Conservation (phyloP, 2,113 vertebrate species). For the Orientallactaga bullata region DNA sequence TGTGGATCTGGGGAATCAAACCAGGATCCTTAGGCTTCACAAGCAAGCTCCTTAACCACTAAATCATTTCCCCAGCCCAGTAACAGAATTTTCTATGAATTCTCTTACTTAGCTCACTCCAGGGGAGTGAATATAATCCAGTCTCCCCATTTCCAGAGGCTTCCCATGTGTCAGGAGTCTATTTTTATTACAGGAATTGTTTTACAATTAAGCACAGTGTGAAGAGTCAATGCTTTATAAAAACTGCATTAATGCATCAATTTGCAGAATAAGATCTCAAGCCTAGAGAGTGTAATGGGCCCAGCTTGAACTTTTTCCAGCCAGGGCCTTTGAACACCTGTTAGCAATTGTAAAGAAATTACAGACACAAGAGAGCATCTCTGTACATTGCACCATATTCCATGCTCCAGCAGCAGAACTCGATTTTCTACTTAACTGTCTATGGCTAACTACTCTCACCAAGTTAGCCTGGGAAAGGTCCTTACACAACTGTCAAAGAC, state of each 20-base stretch:
- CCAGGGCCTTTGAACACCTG: slow-evolving; percentile 66
- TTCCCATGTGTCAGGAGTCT: slow-evolving; percentile 18
- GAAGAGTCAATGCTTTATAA: slow-evolving; percentile 34
- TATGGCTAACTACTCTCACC: background rate
- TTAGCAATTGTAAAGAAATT: slow-evolving; percentile 41
- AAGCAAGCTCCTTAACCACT: no score
- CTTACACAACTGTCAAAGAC: background rate
- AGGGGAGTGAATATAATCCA: slow-evolving; percentile 46
- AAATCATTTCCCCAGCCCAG: no score
- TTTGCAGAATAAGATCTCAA: slow-evolving; percentile 48
- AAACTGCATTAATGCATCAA: slow-evolving; percentile 38
- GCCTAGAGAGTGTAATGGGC: slow-evolving; percentile 31
- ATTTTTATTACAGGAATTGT: slow-evolving; percentile 56
- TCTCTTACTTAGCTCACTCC: slow-evolving; percentile 70
- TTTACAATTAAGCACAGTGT: slow-evolving; percentile 56
- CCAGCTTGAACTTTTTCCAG: slow-evolving; percentile 52
- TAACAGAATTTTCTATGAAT: slow-evolving; percentile 53
- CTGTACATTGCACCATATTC: background rate
- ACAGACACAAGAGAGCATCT: background rate
- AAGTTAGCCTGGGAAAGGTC: background rate
- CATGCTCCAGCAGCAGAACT: background rate
- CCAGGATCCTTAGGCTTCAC: no score
- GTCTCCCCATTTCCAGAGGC: slow-evolving; percentile 34
- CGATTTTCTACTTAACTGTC: slow-evolving; percentile 17
- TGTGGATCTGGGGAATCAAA: no score